A percentile compares a stretch with the other conserved stretches of the same genome.
phyloP scores from a whole-genome alignment of 2,113 vertebrate species.

The Rhipidura dahli region DNA sequence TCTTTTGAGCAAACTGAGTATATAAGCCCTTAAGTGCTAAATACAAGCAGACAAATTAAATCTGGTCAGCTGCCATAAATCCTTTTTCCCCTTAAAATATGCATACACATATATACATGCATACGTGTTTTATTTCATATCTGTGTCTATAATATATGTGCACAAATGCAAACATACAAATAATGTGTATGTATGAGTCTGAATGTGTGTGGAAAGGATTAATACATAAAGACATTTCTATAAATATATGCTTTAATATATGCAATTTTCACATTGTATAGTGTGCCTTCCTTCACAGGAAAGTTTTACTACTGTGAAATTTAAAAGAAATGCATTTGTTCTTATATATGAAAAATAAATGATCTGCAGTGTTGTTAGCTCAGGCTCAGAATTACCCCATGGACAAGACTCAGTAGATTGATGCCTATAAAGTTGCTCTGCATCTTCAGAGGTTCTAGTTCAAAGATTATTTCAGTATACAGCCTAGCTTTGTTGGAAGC shows the following conservation, averaged over 20 bases:
- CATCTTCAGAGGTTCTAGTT: conserved; percentile 1
- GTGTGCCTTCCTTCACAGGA: not conserved
- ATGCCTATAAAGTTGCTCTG: not conserved
- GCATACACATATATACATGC: not conserved
- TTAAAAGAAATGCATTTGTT: not conserved
- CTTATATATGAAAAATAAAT: conserved; percentile 6
- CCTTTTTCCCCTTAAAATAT: conserved; percentile 17
- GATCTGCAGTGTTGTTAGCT: conserved; percentile 5
- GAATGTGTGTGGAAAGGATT: not conserved
- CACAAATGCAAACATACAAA: not conserved
- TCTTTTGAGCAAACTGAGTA: conserved; percentile 76
- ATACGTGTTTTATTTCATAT: not conserved
- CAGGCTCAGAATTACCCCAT: conserved; percentile 4
- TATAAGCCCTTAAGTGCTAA: conserved; percentile 74
- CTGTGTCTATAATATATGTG: not conserved
- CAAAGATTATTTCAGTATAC: conserved; percentile 42
- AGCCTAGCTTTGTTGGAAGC: conserved; percentile 36
- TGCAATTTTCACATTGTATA: not conserved
- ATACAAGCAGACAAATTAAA: conserved; percentile 76
- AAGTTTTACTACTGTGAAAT: not conserved
- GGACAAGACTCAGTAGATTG: not conserved
- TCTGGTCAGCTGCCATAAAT: conserved; percentile 34
- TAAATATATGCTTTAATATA: not conserved
- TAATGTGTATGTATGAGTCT: not conserved
- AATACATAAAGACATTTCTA: not conserved